Evolutionary conservation across 2,888 invertebrate genomes (phyloP).

Genomic region (Acleris sparsana): DNA sequence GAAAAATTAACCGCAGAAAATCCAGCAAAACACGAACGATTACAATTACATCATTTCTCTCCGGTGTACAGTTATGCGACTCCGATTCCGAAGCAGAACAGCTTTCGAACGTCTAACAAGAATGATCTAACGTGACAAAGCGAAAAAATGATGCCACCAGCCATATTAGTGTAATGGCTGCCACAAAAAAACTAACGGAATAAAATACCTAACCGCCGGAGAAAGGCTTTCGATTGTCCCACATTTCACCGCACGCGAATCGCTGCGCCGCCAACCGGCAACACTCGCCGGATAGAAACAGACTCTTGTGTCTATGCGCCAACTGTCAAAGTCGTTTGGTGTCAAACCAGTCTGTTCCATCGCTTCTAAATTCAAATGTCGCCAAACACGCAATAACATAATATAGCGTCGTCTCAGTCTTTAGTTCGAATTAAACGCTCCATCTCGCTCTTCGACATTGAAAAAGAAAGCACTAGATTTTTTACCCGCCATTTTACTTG

Average conservation of each 20-base stretch:
- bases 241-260: slow-evolving; percentile 80
- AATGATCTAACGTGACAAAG: slow-evolving; percentile 83
- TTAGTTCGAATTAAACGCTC: slow-evolving; percentile 45
- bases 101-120: slow-evolving; percentile 80
- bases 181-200: slow-evolving; percentile 83
- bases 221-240: slow-evolving; percentile 84
- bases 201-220: slow-evolving; percentile 81
- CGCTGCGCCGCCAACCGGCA: slow-evolving; percentile 61
- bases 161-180: slow-evolving; percentile 79
- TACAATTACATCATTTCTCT: slow-evolving; percentile 75
- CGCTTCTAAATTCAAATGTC: slow-evolving; percentile 60
- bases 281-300: slow-evolving; percentile 56
- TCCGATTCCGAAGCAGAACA: slow-evolving; percentile 69
- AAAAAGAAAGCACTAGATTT: slow-evolving; percentile 81
- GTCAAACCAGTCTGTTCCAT: slow-evolving; percentile 60
- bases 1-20: slow-evolving; percentile 38
- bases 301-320: slow-evolving; percentile 56
- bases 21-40: slow-evolving; percentile 46
- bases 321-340: slow-evolving; percentile 64
- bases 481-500: slow-evolving; percentile 70
- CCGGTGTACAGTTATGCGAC: slow-evolving; percentile 74
- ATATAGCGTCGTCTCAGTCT: slow-evolving; percentile 60
- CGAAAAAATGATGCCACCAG: slow-evolving; percentile 81
- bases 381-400: slow-evolving; percentile 63
- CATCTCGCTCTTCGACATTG: slow-evolving; percentile 71